Base-by-base conservation (phyloP, 2,113 vertebrate genomes). In the Ciconia boyciana region DNA sequence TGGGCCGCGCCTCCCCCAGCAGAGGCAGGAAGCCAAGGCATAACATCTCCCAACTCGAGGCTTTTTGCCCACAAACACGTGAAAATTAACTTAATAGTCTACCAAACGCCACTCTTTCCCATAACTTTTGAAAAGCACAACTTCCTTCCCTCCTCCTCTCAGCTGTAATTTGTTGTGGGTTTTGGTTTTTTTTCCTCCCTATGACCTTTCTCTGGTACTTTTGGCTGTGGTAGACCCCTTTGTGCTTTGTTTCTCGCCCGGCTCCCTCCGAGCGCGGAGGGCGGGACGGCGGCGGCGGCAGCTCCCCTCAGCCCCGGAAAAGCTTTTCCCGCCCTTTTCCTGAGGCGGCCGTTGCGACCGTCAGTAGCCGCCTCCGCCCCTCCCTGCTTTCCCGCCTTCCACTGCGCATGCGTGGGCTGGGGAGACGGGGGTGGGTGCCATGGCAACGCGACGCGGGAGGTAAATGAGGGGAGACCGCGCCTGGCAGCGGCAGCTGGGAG, bases 281-380 rank as follows among this genome's bases (percentile, higher is more conserved):
- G 58, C 39, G 48, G 52, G 60, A 19, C 9, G 41, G 34, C 28
- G n/a, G 34, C 28, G n/a, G 57, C 34, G 10, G 16, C 10, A 4
- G 5, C 15, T 21, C 29, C 18, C 20, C 62, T 44, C 68, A 51
- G 39, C 8, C 15, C 39, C n/a, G 7, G 7, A 15, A 20, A 9
- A 4, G 5, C 26, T 20, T 57, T 92, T 92, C 94, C 92, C 89
- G 89, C 94, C 82, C 51, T 89, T 78, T 84, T 60, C 49, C 74
- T 60, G 14, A 65, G 36, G 54, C 17, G 39, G 7, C 52, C 11
- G 29, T 55, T 64, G 39, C 13, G 3, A 8, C 41, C 16, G 31
- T 25, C 62, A 19, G 10, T 2, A 12, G 2, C 6, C 5, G 22
- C 1, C 19, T 32, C 29, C 62, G 9, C 34, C 51, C 54, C 6